Percentiles rank a stretch among this genome's conserved stretches.
Conservation (phyloP, 2,888 invertebrate species). For the Caenorhabditis panamensis region DNA sequence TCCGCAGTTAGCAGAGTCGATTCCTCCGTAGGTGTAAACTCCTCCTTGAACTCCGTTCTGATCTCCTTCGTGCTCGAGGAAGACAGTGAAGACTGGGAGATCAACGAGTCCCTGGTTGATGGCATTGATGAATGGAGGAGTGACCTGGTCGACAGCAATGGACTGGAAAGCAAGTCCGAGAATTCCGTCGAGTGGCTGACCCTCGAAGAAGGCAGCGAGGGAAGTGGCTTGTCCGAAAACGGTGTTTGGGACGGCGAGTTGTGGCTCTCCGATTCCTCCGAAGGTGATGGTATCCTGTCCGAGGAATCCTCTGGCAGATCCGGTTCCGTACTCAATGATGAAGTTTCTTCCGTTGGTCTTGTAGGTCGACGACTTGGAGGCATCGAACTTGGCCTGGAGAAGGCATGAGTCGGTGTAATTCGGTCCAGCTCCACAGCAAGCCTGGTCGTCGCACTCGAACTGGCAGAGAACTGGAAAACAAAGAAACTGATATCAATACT, state of each 20-base stretch:
- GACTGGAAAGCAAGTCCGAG: slow-evolving; percentile 70
- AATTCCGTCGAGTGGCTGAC: slow-evolving; percentile 70
- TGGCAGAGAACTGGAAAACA: slow-evolving; percentile 53
- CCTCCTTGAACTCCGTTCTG: slow-evolving; percentile 69
- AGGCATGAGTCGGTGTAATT: slow-evolving; percentile 69
- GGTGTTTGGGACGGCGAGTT: slow-evolving; percentile 82
- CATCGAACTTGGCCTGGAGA: slow-evolving; percentile 68
- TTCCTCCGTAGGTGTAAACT: slow-evolving; percentile 70
- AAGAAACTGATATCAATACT: too few relatives aligned
- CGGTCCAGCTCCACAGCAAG: slow-evolving; percentile 67
- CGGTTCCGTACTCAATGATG: slow-evolving; percentile 71
- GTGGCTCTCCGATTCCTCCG: slow-evolving; percentile 64
- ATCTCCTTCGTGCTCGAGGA: slow-evolving; percentile 69
- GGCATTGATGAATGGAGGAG: slow-evolving; percentile 70
- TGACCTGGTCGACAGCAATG: slow-evolving; percentile 72
- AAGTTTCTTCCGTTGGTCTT: slow-evolving; percentile 66
- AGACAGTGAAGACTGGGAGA: slow-evolving; percentile 74
- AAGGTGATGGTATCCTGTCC: slow-evolving; percentile 69
- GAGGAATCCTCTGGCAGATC: slow-evolving; percentile 67
- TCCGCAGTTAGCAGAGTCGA: slow-evolving; percentile 72
- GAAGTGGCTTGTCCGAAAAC: slow-evolving; percentile 83
- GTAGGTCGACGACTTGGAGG: slow-evolving; percentile 69
- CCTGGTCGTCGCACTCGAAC: slow-evolving; percentile 67
- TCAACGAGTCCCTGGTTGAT: slow-evolving; percentile 72
- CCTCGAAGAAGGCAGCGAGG: slow-evolving; percentile 83